Base-by-base conservation (phyloP, 2,888 invertebrate genomes). In the Coronaproctus castanopsis region DNA sequence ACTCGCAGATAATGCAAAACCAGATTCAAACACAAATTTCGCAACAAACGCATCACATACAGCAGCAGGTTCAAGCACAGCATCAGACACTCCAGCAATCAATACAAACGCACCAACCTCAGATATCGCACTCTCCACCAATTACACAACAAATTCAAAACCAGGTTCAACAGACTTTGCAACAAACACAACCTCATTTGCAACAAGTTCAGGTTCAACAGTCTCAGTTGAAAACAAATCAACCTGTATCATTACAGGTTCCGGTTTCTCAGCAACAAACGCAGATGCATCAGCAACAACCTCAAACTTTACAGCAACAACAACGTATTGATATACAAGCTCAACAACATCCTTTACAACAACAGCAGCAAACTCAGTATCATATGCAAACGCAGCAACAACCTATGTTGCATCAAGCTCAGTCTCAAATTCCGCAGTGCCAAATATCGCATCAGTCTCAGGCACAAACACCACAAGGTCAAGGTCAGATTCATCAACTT, bases 41-140 rank as follows among this genome's bases (percentile, higher is more conserved):
- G 69, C 77, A 76, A 64, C 75, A 76, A 64, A 75, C 76, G 72
- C 76, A 76, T 66, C 74, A 76, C 56, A 66, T 72, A 50, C 76
- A 75, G 64, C 65, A 76, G 70, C 72, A 60, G 76, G 76, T 68
- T 73, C 69, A 71, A 68, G 75, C 70, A 62, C 70, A 70, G 54
- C 56, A 57, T 54, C 60, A 62, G 57, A 63, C 61, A 53, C 64
- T 64, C 60, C n/a, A n/a, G n/a, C n/a, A n/a, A n/a, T 72, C 75
- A 59, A 71, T 76, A 24, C 77, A 79, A 61, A 73, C 72, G 22
- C 77, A 36, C 14, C 36, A 36, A 36, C 36, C 14, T 36, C 36
- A 36, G 36, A 36, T n/a, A n/a, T n/a, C n/a, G n/a, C n/a, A n/a
- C n/a, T n/a, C n/a, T n/a, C n/a, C 79, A 62, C 74, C 73, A 10